These are phyloP conservation scores for Rhagonycha lutea DNA, from an alignment of 2,888 invertebrate genomes.

Conservation along the genomic window DNA sequence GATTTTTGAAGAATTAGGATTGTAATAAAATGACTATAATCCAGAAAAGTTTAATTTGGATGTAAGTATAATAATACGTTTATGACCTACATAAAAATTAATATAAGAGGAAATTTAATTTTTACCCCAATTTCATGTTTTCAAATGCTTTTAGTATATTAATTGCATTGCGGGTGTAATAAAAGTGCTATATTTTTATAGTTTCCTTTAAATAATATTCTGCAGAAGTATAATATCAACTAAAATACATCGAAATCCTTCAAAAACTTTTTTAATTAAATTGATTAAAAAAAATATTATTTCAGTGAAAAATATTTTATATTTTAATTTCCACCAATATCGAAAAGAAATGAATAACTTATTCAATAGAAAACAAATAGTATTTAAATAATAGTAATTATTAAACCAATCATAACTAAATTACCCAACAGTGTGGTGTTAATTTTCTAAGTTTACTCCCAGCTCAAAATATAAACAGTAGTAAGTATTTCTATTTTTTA, in stretches of 20 bases:
- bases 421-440: too few species aligned
- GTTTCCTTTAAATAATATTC: too few species aligned
- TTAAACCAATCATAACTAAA: not conserved
- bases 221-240: too few species aligned
- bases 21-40: not conserved
- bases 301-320: too few species aligned
- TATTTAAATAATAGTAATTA: not conserved
- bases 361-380: not conserved
- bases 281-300: too few species aligned
- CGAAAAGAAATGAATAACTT: too few species aligned
- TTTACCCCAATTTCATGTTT: not conserved
- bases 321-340: too few species aligned
- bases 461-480: not conserved
- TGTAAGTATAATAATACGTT: not conserved
- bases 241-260: too few species aligned
- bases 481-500: too few species aligned
- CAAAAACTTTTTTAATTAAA: too few species aligned
- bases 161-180: not conserved
- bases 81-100: not conserved
- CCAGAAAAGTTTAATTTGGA: not conserved
- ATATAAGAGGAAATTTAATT: not conserved
- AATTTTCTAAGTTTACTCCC: not conserved
- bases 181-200: not conserved
- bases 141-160: not conserved
- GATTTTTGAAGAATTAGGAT: not conserved